Evolutionary conservation across 1,140 invertebrate species (phyloP), one percentile per base, ranked within the genome.

Genomic region (Drosophila sp.): DNA sequence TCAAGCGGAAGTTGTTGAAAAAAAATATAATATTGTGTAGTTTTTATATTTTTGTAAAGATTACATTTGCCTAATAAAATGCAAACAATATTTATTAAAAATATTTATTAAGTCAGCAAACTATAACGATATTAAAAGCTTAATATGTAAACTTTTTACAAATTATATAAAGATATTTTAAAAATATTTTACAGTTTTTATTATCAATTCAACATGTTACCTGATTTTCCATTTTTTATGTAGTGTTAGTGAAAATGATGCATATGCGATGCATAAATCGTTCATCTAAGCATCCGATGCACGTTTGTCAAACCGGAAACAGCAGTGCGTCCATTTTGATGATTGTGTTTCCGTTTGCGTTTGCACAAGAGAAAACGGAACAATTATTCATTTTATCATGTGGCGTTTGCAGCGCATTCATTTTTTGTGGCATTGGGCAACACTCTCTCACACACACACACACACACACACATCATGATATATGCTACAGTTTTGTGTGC

Each of bases 311-410:
- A 61, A 76, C 58, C 64, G 75, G 58, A 63, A 70, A 61, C 70
- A 54, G 48, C 64, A 77, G 43, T 38, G 57, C 48, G 43, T 57
- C 50, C 64, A 53, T 75, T 50, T 73, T 62, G 57, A 56, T 61
- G 48, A 62, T 62, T 72, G 66, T 41, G 62, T 53, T 77, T 80
- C 65, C 72, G 58, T 38, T 63, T 16, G 36, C 62, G 7, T 27
- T 4, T 7, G 25, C 29, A 27, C 8, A 46, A 64, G 58, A 57
- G 21, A 29, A 51, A 40, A 32, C 43, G 9, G 8, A 64, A 56
- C 64, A 81, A 78, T 75, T 73, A 78, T 75, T 76, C 56, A 78
- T 78, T 86, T 72, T 69, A 78, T 51, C 72, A 71, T 45, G 61
- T 83, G 32, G 27, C 48, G 38, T 43, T 64, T 54, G 56, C 61